Percentiles rank a stretch among this genome's conserved stretches.
phyloP scores from a whole-genome alignment of 2,888 invertebrate genomes.

The Adineta ricciae region DNA sequence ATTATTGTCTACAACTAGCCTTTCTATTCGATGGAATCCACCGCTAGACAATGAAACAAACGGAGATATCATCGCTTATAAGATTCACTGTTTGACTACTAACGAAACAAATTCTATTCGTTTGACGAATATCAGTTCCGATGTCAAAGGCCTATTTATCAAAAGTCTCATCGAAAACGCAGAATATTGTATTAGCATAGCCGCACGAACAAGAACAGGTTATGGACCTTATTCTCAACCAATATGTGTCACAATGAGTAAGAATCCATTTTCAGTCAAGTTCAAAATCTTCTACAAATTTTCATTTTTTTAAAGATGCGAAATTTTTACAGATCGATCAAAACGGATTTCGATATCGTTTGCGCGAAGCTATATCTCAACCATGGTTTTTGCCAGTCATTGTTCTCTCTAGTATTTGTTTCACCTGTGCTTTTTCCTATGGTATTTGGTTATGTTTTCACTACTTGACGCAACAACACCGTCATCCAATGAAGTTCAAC shows the following conservation, averaged over 20 bases:
- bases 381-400: not conserved
- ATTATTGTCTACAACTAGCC: slow-evolving; percentile 68
- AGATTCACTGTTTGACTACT: slow-evolving; percentile 63
- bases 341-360: not conserved
- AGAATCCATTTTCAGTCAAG: not conserved
- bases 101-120: slow-evolving; percentile 57
- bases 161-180: slow-evolving; percentile 75
- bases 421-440: not conserved
- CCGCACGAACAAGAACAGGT: slow-evolving; percentile 75
- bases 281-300: not conserved
- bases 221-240: slow-evolving; percentile 55
- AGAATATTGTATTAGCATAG: slow-evolving; percentile 74
- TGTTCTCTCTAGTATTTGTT: not conserved
- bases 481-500: not conserved
- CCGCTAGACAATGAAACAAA: slow-evolving; percentile 67
- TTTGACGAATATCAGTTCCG: slow-evolving; percentile 70
- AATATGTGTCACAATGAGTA: slow-evolving; percentile 6
- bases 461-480: not conserved
- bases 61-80: slow-evolving; percentile 74
- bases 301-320: not conserved
- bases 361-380: not conserved
- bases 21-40: slow-evolving; percentile 72
- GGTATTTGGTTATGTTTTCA: slow-evolving; percentile 11
- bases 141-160: slow-evolving; percentile 76
- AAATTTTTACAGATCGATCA: not conserved